phyloP scores from a whole-genome alignment of 2,113 vertebrate species.

The Centropus bengalensis region DNA sequence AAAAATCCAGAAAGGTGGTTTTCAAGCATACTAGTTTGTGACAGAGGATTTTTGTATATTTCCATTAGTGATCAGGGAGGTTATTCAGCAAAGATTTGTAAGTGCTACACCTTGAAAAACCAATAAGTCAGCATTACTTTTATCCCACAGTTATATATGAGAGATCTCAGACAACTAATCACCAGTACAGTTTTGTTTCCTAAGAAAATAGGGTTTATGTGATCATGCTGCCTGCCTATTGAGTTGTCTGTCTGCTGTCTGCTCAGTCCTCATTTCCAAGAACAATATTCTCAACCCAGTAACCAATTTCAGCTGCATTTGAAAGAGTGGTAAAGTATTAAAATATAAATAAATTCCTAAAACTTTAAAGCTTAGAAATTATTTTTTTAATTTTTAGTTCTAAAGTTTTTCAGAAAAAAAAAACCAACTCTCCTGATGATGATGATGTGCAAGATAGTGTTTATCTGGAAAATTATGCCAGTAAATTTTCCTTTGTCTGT shows the following conservation, averaged over 20 bases:
- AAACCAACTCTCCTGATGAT: too few relatives aligned
- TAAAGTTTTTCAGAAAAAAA: neutral
- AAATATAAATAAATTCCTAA: neutral
- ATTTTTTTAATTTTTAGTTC: neutral
- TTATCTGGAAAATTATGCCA: neutral
- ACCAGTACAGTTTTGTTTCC: neutral
- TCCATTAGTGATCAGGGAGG: neutral
- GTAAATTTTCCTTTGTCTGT: neutral
- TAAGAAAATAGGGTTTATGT: slow-evolving; percentile 13
- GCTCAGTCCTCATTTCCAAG: neutral
- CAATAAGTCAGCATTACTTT: neutral
- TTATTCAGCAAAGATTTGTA: neutral
- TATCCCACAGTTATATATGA: neutral
- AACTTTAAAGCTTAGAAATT: neutral
- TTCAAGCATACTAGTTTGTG: neutral
- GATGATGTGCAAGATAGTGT: neutral
- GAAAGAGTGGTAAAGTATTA: neutral
- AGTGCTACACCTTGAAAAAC: neutral
- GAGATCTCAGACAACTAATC: neutral
- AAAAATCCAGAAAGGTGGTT: neutral
- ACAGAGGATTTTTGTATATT: neutral
- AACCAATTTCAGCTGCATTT: neutral
- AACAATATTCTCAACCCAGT: neutral
- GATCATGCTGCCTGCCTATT: neutral
- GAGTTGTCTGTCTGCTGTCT: neutral